Evolutionary conservation across 2,797 vertebrate genomes (phyloP).

Genomic region (Rhincodon typus): DNA sequence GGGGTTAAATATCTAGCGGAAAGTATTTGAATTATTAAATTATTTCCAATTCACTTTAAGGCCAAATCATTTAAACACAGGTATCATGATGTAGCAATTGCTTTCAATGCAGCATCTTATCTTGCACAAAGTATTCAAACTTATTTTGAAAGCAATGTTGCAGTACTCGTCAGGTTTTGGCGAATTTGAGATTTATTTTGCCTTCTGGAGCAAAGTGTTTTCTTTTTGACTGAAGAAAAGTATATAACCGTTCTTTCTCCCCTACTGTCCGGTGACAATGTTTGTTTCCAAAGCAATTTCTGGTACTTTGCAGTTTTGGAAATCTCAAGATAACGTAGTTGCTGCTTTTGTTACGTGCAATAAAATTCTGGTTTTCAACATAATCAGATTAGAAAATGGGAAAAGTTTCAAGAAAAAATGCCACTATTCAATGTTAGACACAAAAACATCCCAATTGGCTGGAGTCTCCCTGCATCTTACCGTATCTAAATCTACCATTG

Average conservation of each 20-base stretch:
- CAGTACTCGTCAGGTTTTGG: neutral
- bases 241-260: neutral
- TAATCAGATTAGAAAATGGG: too few relatives aligned
- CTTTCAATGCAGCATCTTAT: neutral
- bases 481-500: too few relatives aligned
- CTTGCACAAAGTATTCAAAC: neutral
- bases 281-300: neutral
- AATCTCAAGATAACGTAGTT: neutral
- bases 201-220: neutral
- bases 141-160: neutral
- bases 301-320: neutral
- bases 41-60: neutral
- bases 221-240: neutral
- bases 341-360: neutral
- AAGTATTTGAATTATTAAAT: neutral
- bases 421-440: neutral
- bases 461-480: too few relatives aligned
- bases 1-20: neutral
- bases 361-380: neutral
- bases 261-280: neutral
- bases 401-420: neutral
- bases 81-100: neutral
- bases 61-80: neutral
- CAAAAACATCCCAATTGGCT: too few relatives aligned
- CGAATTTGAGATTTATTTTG: slow-evolving; percentile 11